phyloP scores from a whole-genome alignment of 1,140 invertebrate genomes.

The Sogatella furcifera region DNA sequence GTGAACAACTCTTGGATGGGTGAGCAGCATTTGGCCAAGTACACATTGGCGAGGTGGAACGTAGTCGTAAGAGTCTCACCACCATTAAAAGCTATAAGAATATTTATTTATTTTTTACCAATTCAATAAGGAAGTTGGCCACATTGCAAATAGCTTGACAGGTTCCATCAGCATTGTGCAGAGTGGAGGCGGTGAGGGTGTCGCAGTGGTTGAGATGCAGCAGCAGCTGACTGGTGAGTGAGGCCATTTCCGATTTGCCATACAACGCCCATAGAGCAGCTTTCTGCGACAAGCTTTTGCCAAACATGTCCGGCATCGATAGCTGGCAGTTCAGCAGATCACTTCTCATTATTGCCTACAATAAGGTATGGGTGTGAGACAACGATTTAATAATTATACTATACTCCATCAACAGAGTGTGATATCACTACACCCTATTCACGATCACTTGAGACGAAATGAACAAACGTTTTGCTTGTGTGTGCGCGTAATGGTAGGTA shows the following conservation, averaged over 20 bases:
- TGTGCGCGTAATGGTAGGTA: no score
- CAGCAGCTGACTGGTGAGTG: slow-evolving; percentile 63
- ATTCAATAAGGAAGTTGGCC: slow-evolving; percentile 46
- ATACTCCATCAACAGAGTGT: no score
- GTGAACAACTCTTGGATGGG: no score
- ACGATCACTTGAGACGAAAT: no score
- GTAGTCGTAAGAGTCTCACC: no score
- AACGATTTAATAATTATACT: no score
- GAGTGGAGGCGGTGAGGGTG: slow-evolving; percentile 36
- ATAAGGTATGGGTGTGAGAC: slow-evolving; percentile 35
- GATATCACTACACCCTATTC: no score
- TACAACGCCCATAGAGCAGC: slow-evolving; percentile 77
- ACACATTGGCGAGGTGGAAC: no score
- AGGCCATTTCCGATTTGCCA: slow-evolving; percentile 72
- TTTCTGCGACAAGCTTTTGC: slow-evolving; percentile 64
- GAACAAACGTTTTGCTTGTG: no score
- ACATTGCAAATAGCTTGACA: slow-evolving; percentile 61
- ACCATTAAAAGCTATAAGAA: no score
- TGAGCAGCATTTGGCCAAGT: no score
- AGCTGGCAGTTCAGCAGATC: slow-evolving; percentile 77
- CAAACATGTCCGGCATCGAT: slow-evolving; percentile 67
- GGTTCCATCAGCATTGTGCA: slow-evolving; percentile 54
- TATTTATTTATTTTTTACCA: no score
- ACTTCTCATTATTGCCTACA: slow-evolving; percentile 68
- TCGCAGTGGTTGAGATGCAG: slow-evolving; percentile 58